phyloP scores from a whole-genome alignment of 2,113 vertebrate genomes.

The Strix uralensis region DNA sequence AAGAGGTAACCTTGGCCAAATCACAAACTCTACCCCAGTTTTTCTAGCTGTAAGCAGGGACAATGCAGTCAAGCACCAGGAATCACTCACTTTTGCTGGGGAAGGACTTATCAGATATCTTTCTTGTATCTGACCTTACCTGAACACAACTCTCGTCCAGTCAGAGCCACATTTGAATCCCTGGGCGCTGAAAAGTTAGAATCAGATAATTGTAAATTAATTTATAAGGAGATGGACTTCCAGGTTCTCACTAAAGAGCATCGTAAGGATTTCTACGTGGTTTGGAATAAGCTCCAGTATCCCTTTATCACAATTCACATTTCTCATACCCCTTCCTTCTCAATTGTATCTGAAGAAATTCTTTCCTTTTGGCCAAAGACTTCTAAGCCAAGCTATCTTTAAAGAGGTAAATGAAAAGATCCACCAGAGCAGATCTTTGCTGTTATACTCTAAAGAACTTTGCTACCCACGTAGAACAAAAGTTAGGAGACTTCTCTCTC shows the following conservation, averaged over 20 bases:
- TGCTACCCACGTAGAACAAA: neutral
- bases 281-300: neutral
- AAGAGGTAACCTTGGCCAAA: neutral
- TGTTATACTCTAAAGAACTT: neutral
- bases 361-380: neutral
- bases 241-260: neutral
- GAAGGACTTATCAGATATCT: neutral
- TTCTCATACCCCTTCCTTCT: neutral
- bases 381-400: neutral
- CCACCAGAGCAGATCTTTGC: neutral
- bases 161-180: slow-evolving; percentile 98
- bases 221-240: neutral
- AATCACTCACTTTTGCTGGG: neutral
- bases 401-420: neutral
- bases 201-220: neutral
- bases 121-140: slow-evolving; percentile 70
- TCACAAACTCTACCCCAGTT: neutral
- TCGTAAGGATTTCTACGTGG: neutral
- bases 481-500: neutral
- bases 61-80: neutral
- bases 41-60: neutral
- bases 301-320: neutral
- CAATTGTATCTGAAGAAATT: neutral
- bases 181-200: slow-evolving; percentile 79
- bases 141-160: slow-evolving; percentile 96